Evolutionary conservation across 2,888 invertebrate species (phyloP), one percentile per base, ranked within the genome.

Genomic region (Tenthredo scrophulariae): DNA sequence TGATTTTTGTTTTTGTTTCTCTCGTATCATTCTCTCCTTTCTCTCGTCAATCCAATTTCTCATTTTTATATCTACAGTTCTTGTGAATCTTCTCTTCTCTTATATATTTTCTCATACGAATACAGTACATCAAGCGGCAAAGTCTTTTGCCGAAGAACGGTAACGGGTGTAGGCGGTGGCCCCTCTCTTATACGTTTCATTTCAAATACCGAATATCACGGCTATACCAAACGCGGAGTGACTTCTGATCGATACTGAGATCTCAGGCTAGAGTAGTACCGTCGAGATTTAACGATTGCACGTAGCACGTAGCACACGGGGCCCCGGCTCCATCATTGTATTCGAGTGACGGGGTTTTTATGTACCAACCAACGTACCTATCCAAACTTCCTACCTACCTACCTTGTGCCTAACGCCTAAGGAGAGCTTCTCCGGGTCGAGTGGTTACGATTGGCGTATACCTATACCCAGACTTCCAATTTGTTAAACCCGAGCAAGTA

Each of bases 181-280:
- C 22, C 22, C 82, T 29, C 33, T 37, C 10, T 9, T 82, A 29
- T 37, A 65, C 37, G 79, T 18, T 29, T 70, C 67, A 67, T 54
- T 77, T 54, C 77, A 50, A 50, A 50, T 33, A 26, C 77, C 50
- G 5, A 77, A 77, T 77, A 50, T 77, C 50, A 77, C 22, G 84
- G 58, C 33, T 80, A 46, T 43, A 40, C 72, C 72, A 65, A 37
- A 72, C 40, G 22, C 74, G 74, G 75, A 84, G 65, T 84, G 85
- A 85, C 85, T 85, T 85, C 85, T 82, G 85, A 85, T 85, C 85
- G 85, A 85, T 85, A 85, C 62, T 15, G 50, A 50, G 50, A 77
- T 29, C 77, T 29, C n/a, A 18, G n/a, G 50, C 18, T 7, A 22
- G n/a, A 46, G 54, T 33, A 50, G 40, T 40, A 80, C 22, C 83